Evolutionary conservation across 2,113 vertebrate genomes (phyloP), one percentile per base, ranked within the genome.

Genomic region (Limanda limanda): DNA sequence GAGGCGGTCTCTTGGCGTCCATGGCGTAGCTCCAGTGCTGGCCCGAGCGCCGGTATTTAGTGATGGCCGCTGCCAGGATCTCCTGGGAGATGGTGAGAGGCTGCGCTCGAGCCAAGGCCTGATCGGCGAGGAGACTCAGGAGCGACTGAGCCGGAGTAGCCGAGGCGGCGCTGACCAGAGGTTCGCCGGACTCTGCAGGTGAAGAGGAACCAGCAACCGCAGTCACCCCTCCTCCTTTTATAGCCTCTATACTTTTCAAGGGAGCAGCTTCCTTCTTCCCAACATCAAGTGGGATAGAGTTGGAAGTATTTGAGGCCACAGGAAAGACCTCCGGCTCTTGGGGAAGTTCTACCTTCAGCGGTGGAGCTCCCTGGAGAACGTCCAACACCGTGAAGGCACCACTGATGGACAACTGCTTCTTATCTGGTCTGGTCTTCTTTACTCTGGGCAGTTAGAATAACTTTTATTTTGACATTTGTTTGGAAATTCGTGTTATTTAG

Each of bases 251-350:
- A 2, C 47, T 94, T 69, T 92, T 94, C 21, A 95, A 66, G 14
- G 76, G 92, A 42, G 90, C 86, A 76, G 94, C 79, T 14, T 95
- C 95, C 89, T 95, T 95, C 3, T 92, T 92, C 52, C 93, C 92
- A 0, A 90, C 87, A 64, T 93, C 93, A 1, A 95, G 82, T 0
- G 95, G 92, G 1, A 94, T 85, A 14, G 94, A 90, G 59, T 88
- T 93, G 59, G 70, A 88, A 76, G 92, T 0, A 23, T 40, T 79
- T 20, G 95, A 66, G 59, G 93, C 93, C 45, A 92, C 94, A 1
- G 94, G 92, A 60, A 95, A 57, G 0, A 94, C 14, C 59, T 94
- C 94, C 82, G 92, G 3, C 11, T 77, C 71, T 14, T 59, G 88
- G 92, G 88, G 42, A 89, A 83, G 35, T 25, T 73, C 37, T 4